Conservation (phyloP, 2,113 vertebrate species). For the Suncus etruscus region DNA sequence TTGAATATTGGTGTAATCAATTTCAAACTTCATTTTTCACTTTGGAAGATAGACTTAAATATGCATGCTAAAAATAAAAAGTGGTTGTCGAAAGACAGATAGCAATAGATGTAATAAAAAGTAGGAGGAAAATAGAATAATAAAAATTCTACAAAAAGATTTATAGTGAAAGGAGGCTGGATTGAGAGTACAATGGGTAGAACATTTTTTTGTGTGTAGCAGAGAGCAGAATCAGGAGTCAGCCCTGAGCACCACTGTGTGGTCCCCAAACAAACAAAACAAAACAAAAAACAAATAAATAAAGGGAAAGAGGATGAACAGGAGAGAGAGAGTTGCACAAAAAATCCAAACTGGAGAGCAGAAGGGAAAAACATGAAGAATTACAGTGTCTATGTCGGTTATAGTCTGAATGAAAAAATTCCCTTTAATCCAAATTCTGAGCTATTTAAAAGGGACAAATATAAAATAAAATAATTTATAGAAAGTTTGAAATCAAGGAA, state of each 20-base stretch:
- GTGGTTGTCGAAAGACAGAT: constrained; percentile 17
- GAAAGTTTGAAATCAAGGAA: constrained; percentile 50
- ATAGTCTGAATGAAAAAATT: constrained; percentile 6
- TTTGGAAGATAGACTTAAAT: constrained; percentile 34
- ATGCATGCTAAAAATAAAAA: background rate
- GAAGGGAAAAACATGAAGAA: background rate
- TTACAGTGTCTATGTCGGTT: background rate
- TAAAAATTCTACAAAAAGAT: background rate
- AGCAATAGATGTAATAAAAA: constrained; percentile 3
- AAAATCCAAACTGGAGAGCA: background rate
- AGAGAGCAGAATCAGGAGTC: no score
- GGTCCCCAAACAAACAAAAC: no score
- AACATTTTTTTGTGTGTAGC: no score
- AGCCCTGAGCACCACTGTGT: no score
- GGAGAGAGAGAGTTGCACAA: background rate
- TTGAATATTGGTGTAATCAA: background rate
- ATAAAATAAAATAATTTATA: constrained; percentile 49
- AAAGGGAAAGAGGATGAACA: background rate
- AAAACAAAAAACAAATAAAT: background rate
- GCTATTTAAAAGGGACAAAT: constrained; percentile 41
- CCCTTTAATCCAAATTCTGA: background rate
- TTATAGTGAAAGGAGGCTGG: background rate
- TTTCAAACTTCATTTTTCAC: background rate
- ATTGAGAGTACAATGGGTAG: background rate
- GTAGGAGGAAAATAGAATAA: background rate